Evolutionary conservation across 2,888 invertebrate genomes (phyloP).

Genomic region (Leucophenga maculata): DNA sequence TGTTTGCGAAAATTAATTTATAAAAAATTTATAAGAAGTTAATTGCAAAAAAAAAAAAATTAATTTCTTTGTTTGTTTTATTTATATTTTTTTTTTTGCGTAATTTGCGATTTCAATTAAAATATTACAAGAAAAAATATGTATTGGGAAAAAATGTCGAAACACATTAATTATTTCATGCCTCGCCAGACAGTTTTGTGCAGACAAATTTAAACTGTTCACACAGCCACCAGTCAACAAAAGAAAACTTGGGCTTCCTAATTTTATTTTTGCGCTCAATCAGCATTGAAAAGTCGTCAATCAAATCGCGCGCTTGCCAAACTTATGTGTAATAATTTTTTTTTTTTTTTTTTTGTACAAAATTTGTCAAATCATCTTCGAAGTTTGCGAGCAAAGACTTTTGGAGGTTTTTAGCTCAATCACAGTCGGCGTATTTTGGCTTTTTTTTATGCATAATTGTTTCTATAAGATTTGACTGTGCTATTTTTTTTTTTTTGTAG

Average conservation of each 20-base stretch:
- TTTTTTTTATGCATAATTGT: no score
- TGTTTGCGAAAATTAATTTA: slow-evolving; percentile 40
- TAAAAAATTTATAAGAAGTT: not conserved
- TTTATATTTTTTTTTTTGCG: slow-evolving; percentile 36
- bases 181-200: not conserved
- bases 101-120: slow-evolving; percentile 43
- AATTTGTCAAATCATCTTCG: slow-evolving; percentile 32
- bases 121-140: no score
- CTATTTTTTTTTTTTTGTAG: no score
- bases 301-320: slow-evolving; percentile 16
- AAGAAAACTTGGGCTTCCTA: no score
- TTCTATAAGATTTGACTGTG: no score
- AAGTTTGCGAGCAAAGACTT: no score
- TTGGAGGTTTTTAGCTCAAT: slow-evolving; percentile 5
- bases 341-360: slow-evolving; percentile 29
- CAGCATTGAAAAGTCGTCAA: not conserved
- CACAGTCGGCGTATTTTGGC: no score
- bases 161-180: not conserved
- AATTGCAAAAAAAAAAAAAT: slow-evolving; percentile 29
- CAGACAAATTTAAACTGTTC: not conserved
- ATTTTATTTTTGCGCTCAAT: no score
- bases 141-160: no score
- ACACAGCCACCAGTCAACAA: no score
- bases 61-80: slow-evolving; percentile 30
- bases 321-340: slow-evolving; percentile 24